Evolutionary conservation across 2,888 invertebrate species (phyloP).

Genomic region (Tridacna crocea): DNA sequence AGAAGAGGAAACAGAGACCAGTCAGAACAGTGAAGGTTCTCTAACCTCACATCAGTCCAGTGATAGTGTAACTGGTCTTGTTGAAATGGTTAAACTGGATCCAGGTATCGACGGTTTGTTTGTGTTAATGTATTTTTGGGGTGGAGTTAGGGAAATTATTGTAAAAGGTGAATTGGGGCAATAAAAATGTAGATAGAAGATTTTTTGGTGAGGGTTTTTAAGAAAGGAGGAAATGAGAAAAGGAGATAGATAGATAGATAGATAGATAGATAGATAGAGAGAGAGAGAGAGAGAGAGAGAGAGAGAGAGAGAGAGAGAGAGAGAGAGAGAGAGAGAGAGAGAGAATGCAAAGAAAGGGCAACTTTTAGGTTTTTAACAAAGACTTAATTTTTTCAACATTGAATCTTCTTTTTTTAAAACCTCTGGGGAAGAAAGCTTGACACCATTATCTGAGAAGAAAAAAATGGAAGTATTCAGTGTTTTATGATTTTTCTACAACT

Average conservation of each 20-base stretch:
- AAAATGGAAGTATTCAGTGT: too few species aligned
- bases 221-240: background rate
- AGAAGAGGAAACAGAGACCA: constrained; percentile 48
- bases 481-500: too few species aligned
- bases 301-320: background rate
- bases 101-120: constrained; percentile 42
- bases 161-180: too few species aligned
- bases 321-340: background rate
- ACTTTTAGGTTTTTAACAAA: too few species aligned
- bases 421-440: too few species aligned
- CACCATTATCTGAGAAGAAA: too few species aligned
- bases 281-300: background rate
- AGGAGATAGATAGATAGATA: background rate
- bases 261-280: background rate
- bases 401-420: too few species aligned
- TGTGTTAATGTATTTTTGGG: background rate
- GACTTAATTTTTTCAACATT: too few species aligned
- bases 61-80: constrained; percentile 43
- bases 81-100: constrained; percentile 62
- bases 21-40: constrained; percentile 64
- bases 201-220: too few species aligned
- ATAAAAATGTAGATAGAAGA: too few species aligned
- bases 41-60: constrained; percentile 41
- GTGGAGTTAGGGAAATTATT: too few species aligned
- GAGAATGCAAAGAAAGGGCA: too few species aligned